Conservation (phyloP, 2,797 vertebrate species). For the Dendrocincla tyrannina region DNA sequence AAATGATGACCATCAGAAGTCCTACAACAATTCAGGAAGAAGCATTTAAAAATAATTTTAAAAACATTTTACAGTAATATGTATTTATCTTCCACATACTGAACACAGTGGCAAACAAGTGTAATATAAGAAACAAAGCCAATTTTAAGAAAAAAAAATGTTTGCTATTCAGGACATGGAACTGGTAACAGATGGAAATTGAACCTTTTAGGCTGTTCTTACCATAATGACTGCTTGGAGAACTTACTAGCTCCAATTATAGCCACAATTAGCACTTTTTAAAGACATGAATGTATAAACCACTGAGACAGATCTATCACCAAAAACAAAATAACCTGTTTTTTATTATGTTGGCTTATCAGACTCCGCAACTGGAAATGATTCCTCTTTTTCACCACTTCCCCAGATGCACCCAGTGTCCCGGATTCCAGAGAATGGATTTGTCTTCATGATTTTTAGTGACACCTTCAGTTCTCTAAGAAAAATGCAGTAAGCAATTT, state of each 20-base stretch:
- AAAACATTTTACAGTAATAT: neutral
- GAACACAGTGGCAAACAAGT: conserved; percentile 3
- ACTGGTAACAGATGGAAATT: conserved; percentile 58
- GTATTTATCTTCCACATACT: neutral
- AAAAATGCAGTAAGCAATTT: conserved; percentile 25
- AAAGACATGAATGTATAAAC: neutral
- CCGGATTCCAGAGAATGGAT: neutral
- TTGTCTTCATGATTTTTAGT: conserved; percentile 53
- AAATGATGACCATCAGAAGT: neutral
- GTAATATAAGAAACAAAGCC: conserved; percentile 25
- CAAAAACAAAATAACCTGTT: neutral
- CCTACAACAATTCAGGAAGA: neutral
- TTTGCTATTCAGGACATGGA: conserved; percentile 19
- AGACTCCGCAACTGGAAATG: neutral
- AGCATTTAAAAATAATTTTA: neutral
- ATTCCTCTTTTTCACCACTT: neutral
- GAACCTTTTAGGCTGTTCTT: conserved; percentile 46
- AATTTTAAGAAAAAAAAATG: neutral
- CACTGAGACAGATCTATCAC: conserved; percentile 13
- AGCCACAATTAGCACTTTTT: conserved; percentile 57
- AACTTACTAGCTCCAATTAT: conserved; percentile 49
- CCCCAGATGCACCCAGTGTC: neutral
- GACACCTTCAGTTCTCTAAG: conserved; percentile 63
- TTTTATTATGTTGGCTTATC: conserved; percentile 1
- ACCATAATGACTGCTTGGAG: conserved; percentile 48